Evolutionary conservation across 2,113 vertebrate species (phyloP).

Genomic region (Gracilinanus agilis): DNA sequence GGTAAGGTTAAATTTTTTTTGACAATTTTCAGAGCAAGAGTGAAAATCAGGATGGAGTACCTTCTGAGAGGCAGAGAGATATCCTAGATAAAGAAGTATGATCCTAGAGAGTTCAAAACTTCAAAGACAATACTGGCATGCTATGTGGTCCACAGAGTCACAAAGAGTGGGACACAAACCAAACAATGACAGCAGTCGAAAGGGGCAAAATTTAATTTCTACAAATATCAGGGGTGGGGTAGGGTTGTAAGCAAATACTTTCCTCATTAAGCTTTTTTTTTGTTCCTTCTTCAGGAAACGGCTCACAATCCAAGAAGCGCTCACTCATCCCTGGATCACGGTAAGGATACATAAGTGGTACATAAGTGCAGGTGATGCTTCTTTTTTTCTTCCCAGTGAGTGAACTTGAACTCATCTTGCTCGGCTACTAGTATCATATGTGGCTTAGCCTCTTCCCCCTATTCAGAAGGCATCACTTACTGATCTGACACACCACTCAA

Average conservation of each 20-base stretch:
- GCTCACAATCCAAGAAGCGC: conserved; percentile 93
- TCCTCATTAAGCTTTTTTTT: conserved; percentile 37
- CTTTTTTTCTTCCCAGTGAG: neutral
- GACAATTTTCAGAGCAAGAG: neutral
- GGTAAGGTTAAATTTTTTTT: neutral
- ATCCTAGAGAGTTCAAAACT: neutral
- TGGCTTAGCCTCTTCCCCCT: neutral
- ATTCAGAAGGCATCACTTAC: conserved; percentile 14
- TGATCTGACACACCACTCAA: neutral
- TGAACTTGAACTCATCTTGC: neutral
- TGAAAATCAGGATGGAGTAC: neutral
- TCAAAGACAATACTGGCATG: neutral
- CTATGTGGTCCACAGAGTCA: neutral
- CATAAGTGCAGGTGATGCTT: neutral
- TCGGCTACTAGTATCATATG: neutral
- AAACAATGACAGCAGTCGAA: neutral
- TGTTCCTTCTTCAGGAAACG: conserved; percentile 89
- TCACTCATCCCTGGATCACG: conserved; percentile 96
- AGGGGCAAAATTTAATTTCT: neutral
- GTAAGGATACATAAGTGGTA: conserved; percentile 83
- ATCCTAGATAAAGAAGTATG: neutral
- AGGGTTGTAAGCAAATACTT: neutral
- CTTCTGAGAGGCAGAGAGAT: neutral
- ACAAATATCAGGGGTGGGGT: neutral
- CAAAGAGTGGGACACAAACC: neutral